These are phyloP conservation scores for Palythoa caribaeorum DNA, from an alignment of 92 coral and sea anemone genomes.

Conservation along the genomic window DNA sequence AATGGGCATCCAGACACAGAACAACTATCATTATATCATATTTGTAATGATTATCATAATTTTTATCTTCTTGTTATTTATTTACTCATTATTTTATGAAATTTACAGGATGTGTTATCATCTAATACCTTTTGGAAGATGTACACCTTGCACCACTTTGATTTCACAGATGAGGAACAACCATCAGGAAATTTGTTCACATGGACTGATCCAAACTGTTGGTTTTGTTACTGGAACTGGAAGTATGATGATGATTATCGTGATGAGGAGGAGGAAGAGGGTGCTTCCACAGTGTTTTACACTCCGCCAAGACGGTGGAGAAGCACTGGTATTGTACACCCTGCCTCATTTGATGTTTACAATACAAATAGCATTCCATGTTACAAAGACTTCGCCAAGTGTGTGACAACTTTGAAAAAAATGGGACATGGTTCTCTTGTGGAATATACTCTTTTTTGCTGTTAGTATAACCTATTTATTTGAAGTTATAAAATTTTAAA, in stretches of 20 bases:
- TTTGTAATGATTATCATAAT: background rate
- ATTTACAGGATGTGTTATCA: slow-evolving; percentile 7
- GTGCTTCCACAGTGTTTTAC: background rate
- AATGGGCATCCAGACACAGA: too few species aligned
- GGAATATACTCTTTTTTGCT: slow-evolving; percentile 10
- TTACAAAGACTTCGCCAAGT: slow-evolving; percentile 32
- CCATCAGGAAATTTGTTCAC: slow-evolving; percentile 17
- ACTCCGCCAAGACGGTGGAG: slow-evolving; percentile 36
- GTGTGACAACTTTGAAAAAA: slow-evolving; percentile 26
- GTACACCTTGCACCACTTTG: slow-evolving; percentile 30
- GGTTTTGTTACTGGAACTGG: slow-evolving; percentile 19
- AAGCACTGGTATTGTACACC: slow-evolving; percentile 35
- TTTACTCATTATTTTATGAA: background rate
- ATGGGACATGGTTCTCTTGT: slow-evolving; percentile 38
- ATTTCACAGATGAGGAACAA: slow-evolving; percentile 26
- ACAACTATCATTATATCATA: too few species aligned
- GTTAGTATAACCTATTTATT: background rate
- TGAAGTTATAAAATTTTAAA: too few species aligned
- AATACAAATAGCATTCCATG: slow-evolving; percentile 26
- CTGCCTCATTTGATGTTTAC: slow-evolving; percentile 16
- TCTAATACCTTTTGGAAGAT: slow-evolving; percentile 32
- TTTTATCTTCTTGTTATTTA: background rate
- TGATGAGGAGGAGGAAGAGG: background rate
- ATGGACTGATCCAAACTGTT: background rate
- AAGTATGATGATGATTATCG: background rate